These are phyloP conservation scores for Dendroctonus valens DNA, from an alignment of 1,140 invertebrate genomes.

Conservation along the genomic window DNA sequence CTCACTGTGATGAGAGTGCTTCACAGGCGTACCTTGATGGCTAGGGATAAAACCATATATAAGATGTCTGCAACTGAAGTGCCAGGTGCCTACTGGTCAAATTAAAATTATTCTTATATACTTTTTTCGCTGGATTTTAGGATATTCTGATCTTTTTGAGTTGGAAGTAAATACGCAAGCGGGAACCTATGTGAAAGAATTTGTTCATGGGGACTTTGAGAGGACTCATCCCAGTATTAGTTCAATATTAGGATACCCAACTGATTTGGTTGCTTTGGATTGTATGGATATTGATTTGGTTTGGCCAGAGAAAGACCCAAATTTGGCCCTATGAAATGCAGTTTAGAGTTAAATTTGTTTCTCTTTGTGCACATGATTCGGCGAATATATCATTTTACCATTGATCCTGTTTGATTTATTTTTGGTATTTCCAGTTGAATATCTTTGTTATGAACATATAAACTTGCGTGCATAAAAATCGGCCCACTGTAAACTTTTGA, in stretches of 20 bases:
- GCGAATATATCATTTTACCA: too few relatives aligned
- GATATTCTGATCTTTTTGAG: constrained; percentile 58
- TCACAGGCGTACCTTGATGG: constrained; percentile 72
- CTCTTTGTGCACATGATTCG: too few relatives aligned
- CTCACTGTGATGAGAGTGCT: constrained; percentile 83
- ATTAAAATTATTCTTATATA: neutral
- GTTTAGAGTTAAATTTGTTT: neutral
- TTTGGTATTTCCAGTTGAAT: too few relatives aligned
- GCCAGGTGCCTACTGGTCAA: constrained; percentile 43
- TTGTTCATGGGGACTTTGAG: constrained; percentile 93
- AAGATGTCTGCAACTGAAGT: constrained; percentile 56
- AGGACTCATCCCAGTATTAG: constrained; percentile 72
- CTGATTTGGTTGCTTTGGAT: constrained; percentile 72
- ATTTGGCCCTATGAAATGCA: neutral
- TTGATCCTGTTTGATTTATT: too few relatives aligned
- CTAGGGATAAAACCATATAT: constrained; percentile 64
- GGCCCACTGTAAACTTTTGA: too few relatives aligned
- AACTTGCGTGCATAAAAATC: too few relatives aligned
- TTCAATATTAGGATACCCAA: constrained; percentile 60
- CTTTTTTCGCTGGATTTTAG: constrained; percentile 41
- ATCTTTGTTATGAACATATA: too few relatives aligned
- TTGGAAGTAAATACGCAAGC: constrained; percentile 82
- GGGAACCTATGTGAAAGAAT: constrained; percentile 96
- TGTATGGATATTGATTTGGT: constrained; percentile 66
- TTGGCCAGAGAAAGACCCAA: constrained; percentile 56